phyloP scores from a whole-genome alignment of 2,797 vertebrate genomes.

The Sebastes oblongus region DNA sequence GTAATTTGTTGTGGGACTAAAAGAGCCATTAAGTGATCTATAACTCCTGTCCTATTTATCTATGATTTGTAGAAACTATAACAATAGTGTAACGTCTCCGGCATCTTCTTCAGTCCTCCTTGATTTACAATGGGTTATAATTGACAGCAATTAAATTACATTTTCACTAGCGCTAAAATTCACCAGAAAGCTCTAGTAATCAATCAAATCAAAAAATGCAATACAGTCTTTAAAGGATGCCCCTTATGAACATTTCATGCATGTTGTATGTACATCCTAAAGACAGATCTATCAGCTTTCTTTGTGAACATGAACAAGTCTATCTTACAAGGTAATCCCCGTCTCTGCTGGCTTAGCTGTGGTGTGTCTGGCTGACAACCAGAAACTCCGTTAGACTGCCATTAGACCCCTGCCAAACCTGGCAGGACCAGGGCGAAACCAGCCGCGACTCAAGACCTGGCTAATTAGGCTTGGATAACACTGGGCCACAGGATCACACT shows the following conservation, averaged over 20 bases:
- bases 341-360: not conserved
- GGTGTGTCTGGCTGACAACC: conserved; percentile 6
- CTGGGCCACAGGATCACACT: not conserved
- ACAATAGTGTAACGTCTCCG: not conserved
- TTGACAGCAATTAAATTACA: not conserved
- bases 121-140: not conserved
- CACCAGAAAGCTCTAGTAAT: not conserved
- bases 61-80: not conserved
- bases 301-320: not conserved
- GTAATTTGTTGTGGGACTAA: not conserved
- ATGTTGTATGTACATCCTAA: not conserved
- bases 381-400: not conserved
- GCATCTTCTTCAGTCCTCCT: not conserved
- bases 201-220: not conserved
- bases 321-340: not conserved
- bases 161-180: not conserved
- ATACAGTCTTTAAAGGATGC: too few relatives aligned
- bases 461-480: not conserved
- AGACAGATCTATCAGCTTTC: not conserved
- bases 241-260: not conserved
- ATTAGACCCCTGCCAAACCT: not conserved
- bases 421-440: not conserved
- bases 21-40: not conserved
- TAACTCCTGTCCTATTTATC: not conserved
- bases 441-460: not conserved